A percentile compares a stretch with the other conserved stretches of the same genome.
Conservation (phyloP, 1,140 invertebrate species). For the Lucilia sericata region DNA sequence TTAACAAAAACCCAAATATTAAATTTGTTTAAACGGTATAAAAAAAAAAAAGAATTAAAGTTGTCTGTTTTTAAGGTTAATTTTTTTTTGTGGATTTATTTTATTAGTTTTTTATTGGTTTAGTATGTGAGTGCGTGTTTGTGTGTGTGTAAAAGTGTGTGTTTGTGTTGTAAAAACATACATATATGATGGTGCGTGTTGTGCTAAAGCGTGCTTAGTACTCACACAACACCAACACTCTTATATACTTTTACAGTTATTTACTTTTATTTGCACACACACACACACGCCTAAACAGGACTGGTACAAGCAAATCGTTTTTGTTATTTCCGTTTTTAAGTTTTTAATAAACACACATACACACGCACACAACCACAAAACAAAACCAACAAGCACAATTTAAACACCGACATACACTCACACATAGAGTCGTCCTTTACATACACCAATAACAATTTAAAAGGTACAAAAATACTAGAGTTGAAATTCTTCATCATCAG, state of each 20-base stretch:
- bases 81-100: not conserved
- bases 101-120: not conserved
- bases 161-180: conserved; percentile 18
- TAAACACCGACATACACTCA: not conserved
- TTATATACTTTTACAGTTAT: not conserved
- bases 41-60: not conserved
- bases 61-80: not conserved
- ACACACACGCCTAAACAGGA: not conserved
- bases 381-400: conserved; percentile 6
- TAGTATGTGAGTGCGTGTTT: conserved; percentile 48
- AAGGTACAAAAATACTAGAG: not conserved
- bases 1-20: not conserved
- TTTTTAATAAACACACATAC: conserved; percentile 13
- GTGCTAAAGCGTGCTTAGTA: conserved; percentile 32
- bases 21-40: not conserved
- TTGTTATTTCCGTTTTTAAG: conserved; percentile 29
- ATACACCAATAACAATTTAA: not conserved
- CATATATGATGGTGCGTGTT: not conserved
- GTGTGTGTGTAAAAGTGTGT: not conserved
- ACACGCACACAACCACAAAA: not conserved
- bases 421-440: not conserved
- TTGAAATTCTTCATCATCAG: not conserved
- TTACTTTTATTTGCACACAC: conserved; percentile 12
- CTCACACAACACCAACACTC: not conserved
- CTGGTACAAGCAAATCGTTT: not conserved